These are phyloP conservation scores for Taxidea taxus DNA, from an alignment of 2,113 vertebrate genomes.

Conservation along the genomic window DNA sequence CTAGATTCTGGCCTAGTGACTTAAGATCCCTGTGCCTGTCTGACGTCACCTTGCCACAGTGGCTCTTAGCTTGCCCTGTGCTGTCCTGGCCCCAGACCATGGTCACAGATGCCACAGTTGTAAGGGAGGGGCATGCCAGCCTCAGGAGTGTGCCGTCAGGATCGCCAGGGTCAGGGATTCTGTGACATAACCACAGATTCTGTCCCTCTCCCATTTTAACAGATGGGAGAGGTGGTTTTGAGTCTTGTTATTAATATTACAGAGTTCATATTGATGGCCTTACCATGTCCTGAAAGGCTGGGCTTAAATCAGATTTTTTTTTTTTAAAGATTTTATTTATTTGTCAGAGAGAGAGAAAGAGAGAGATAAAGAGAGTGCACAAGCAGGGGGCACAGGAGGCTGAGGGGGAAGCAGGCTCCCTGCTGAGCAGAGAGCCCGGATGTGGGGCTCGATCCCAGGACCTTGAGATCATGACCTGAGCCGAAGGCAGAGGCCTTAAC, in stretches of 20 bases:
- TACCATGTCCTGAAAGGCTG: background rate
- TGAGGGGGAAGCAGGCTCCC: too few relatives aligned
- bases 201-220: background rate
- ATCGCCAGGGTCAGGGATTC: background rate
- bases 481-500: too few relatives aligned
- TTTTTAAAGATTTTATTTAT: too few relatives aligned
- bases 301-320: background rate
- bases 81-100: background rate
- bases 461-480: too few relatives aligned
- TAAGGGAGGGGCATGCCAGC: too few relatives aligned
- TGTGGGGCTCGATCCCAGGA: too few relatives aligned
- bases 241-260: background rate
- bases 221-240: background rate
- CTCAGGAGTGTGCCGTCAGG: background rate
- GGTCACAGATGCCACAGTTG: background rate
- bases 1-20: background rate
- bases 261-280: background rate
- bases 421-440: too few relatives aligned
- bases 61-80: background rate
- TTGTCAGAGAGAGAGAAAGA: too few relatives aligned
- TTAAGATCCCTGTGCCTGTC: too few relatives aligned
- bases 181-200: background rate
- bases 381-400: too few relatives aligned
- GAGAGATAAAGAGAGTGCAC: too few relatives aligned
- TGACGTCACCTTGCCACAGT: background rate